A percentile compares a stretch with the other conserved stretches of the same genome.
Conservation (phyloP, 2,113 vertebrate genomes). For the Gymnocephalus cernua region DNA sequence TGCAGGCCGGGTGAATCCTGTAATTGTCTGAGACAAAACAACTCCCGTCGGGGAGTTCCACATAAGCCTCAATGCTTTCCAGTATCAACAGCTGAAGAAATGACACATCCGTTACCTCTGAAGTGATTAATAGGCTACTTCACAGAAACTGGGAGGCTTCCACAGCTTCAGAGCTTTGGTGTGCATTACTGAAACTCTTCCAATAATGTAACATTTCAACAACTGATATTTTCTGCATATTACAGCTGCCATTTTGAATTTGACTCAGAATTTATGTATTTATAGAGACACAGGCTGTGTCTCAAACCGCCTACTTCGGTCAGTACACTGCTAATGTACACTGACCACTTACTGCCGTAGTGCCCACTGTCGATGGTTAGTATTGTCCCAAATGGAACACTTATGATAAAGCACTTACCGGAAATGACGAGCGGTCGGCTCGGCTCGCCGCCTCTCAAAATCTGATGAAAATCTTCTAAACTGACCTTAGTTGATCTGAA, state of each 20-base stretch:
- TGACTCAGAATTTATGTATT: neutral
- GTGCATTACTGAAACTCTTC: neutral
- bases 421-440: too few species aligned
- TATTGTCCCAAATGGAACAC: too few species aligned
- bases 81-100: conserved; percentile 29
- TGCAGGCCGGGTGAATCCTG: conserved; percentile 51
- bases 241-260: neutral
- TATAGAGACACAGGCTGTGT: too few species aligned
- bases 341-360: too few species aligned
- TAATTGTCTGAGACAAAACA: conserved; percentile 60
- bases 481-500: too few species aligned
- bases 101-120: conserved; percentile 7
- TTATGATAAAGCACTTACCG: too few species aligned
- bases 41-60: conserved; percentile 6
- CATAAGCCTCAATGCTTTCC: conserved; percentile 9
- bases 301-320: too few species aligned
- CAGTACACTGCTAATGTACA: too few species aligned
- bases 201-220: neutral
- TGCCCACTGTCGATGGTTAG: too few species aligned
- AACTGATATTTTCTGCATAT: neutral
- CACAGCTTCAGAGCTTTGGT: neutral
- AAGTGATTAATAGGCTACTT: conserved; percentile 22
- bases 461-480: too few species aligned
- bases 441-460: too few species aligned
- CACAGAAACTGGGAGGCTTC: neutral